Conservation (phyloP, 2,888 invertebrate genomes). For the Himalopsyche kuldschensis region DNA sequence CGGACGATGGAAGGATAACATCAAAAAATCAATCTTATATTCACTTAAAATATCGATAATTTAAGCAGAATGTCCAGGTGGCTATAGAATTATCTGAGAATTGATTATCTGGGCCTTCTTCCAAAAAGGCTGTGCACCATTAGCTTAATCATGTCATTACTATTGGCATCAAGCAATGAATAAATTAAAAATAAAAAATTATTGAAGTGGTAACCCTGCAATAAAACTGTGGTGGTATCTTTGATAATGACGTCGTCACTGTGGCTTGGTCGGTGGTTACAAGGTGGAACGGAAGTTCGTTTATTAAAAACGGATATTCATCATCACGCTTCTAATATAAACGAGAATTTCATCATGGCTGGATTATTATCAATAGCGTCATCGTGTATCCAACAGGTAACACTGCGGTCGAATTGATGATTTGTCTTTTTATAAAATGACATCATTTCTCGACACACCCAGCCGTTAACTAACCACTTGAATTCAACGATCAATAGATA, state of each 20-base stretch:
- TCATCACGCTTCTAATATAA: background rate
- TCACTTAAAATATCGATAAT: no score
- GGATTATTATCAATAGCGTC: background rate
- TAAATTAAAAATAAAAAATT: background rate
- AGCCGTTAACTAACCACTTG: background rate
- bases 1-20: no score
- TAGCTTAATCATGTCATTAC: no score
- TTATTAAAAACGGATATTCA: background rate
- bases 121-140: no score
- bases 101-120: no score
- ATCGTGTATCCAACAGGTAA: background rate
- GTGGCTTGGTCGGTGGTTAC: background rate
- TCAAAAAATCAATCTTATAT: no score
- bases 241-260: background rate
- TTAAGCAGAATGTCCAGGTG: no score
- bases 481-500: background rate
- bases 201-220: background rate
- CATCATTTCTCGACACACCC: background rate
- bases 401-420: background rate
- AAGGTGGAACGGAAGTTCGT: background rate
- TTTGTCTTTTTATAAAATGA: background rate
- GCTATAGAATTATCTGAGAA: no score
- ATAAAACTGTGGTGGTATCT: background rate
- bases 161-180: no score
- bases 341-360: background rate